Conservation (phyloP, 37 sponge, comb jelly and placozoan species). For the Amphimedon queenslandica region DNA sequence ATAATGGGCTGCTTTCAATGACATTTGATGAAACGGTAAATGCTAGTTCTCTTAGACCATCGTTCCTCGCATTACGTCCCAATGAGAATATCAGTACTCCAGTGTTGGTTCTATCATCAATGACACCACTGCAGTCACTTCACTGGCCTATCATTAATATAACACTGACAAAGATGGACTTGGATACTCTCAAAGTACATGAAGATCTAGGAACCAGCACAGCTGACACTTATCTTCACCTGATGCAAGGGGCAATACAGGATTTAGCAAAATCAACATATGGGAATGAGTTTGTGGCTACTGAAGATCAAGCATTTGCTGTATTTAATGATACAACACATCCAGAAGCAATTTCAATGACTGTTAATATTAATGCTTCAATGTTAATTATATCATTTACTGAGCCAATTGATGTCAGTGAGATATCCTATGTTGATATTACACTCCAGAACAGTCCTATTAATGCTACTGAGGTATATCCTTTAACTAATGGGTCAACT, state of each 20-base stretch:
- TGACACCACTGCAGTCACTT: constrained; percentile 9
- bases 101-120: constrained; percentile 14
- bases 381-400: constrained; percentile 58
- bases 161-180: constrained; percentile 55
- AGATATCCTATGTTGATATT: constrained; percentile 36
- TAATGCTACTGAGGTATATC: constrained; percentile 44
- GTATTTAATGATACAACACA: constrained; percentile 58
- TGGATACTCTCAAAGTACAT: constrained; percentile 56
- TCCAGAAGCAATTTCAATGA: constrained; percentile 46
- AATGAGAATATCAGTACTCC: constrained; percentile 30
- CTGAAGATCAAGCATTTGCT: constrained; percentile 18
- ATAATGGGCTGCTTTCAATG: constrained; percentile 52
- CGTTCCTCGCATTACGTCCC: neutral
- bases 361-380: constrained; percentile 57
- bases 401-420: constrained; percentile 75
- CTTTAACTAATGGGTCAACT: constrained; percentile 54
- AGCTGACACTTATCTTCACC: constrained; percentile 49
- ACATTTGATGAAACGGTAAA: constrained; percentile 82
- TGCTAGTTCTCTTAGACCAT: constrained; percentile 22
- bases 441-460: constrained; percentile 45
- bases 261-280: constrained; percentile 28
- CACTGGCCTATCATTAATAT: constrained; percentile 56
- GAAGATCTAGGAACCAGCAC: constrained; percentile 48
- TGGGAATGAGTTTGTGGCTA: constrained; percentile 17
- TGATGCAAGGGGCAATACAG: constrained; percentile 29